Conservation (phyloP, 2,797 vertebrate genomes). For the Myotis pilosus region DNA sequence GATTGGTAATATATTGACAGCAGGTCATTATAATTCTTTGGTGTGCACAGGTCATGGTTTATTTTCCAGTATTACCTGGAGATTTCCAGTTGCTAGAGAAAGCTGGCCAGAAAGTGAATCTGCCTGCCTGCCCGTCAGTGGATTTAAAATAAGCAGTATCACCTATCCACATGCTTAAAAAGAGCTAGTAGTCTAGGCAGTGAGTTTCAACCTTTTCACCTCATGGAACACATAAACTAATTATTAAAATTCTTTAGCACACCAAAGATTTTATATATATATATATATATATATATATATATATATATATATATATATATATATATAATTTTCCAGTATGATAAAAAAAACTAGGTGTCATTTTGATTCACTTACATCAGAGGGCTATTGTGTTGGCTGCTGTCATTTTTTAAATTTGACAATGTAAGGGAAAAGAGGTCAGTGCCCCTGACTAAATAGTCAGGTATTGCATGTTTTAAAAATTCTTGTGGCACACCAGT, state of each 20-base stretch:
- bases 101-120: not conserved
- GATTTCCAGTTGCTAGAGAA: not conserved
- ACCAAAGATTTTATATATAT: not conserved
- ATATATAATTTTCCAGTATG: not conserved
- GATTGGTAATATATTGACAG: not conserved
- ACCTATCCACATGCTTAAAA: not conserved
- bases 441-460: not conserved
- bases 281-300: too few species aligned
- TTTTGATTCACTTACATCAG: not conserved
- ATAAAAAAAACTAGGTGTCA: not conserved
- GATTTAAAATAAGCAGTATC: constrained; percentile 4
- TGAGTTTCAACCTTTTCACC: not conserved
- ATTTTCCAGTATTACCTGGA: constrained; percentile 14
- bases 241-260: not conserved
- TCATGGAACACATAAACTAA: not conserved
- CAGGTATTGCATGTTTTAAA: not conserved
- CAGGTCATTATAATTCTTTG: not conserved
- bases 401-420: not conserved
- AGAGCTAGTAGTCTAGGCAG: not conserved
- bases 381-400: not conserved
- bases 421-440: not conserved
- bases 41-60: not conserved
- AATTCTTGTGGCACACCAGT: not conserved
- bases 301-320: too few species aligned
- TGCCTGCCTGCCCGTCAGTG: not conserved